Percentiles rank a stretch among this genome's conserved stretches.
These are phyloP conservation scores for Phrixothrix hirtus DNA, from an alignment of 2,888 invertebrate genomes.

Conservation along the genomic window DNA sequence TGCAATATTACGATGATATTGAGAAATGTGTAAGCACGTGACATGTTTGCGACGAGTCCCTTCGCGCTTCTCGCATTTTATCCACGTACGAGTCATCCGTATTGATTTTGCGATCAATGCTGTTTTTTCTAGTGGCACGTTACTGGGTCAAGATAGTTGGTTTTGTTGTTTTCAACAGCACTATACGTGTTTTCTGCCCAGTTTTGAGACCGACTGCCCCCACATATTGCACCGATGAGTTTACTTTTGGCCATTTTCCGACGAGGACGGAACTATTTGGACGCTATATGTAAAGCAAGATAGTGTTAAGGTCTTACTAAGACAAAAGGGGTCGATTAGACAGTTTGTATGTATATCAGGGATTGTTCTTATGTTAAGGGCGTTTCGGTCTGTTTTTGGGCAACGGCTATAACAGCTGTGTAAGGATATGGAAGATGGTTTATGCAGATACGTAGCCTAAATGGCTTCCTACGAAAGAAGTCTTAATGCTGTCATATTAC, in stretches of 20 bases:
- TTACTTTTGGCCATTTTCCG: conserved; percentile 39
- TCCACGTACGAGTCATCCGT: conserved; percentile 39
- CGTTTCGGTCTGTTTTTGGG: conserved; percentile 45
- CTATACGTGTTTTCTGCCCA: background rate
- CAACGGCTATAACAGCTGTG: conserved; percentile 50
- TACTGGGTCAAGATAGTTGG: conserved; percentile 30
- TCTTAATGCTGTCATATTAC: conserved; percentile 57
- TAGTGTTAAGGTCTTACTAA: conserved; percentile 38
- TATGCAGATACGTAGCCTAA: conserved; percentile 53
- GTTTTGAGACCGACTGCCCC: background rate
- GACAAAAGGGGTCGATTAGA: conserved; percentile 54
- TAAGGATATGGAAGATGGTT: conserved; percentile 52
- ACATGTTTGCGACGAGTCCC: conserved; percentile 35
- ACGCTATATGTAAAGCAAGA: conserved; percentile 31
- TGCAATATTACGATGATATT: conserved; percentile 45
- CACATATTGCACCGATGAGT: conserved; percentile 43
- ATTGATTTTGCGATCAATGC: conserved; percentile 40
- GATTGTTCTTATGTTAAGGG: conserved; percentile 37
- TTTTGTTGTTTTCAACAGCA: conserved; percentile 2
- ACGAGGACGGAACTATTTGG: conserved; percentile 35
- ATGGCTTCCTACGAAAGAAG: conserved; percentile 54
- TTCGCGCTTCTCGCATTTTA: conserved; percentile 25
- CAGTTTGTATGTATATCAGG: conserved; percentile 53
- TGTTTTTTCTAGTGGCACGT: conserved; percentile 32
- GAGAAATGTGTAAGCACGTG: conserved; percentile 46